Evolutionary conservation across 2,888 invertebrate genomes (phyloP).

Genomic region (Herminia tarsipennalis): DNA sequence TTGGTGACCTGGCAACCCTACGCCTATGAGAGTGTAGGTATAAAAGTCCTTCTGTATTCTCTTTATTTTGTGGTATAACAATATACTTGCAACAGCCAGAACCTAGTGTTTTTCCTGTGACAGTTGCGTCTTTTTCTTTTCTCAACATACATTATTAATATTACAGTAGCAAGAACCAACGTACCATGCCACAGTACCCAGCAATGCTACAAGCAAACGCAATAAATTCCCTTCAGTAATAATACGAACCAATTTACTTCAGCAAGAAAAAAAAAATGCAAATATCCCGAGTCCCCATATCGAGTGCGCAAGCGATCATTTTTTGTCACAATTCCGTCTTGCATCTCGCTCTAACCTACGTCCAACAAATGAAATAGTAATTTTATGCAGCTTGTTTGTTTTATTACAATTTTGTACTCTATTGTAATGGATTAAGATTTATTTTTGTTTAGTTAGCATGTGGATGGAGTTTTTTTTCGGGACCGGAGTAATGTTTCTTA

Average conservation of each 20-base stretch:
- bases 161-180: too few relatives aligned
- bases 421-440: slow-evolving; percentile 8
- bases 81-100: too few relatives aligned
- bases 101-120: too few relatives aligned
- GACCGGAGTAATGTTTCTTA: slow-evolving; percentile 22
- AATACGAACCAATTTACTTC: slow-evolving; percentile 19
- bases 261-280: slow-evolving; percentile 37
- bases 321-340: slow-evolving; percentile 37
- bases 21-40: too few relatives aligned
- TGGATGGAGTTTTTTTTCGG: slow-evolving; percentile 34
- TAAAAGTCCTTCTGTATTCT: too few relatives aligned
- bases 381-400: not conserved
- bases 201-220: too few relatives aligned
- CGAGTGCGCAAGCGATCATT: slow-evolving; percentile 40
- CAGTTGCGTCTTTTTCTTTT: too few relatives aligned
- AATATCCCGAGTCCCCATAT: slow-evolving; percentile 24
- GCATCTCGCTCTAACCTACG: slow-evolving; percentile 12
- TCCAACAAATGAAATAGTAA: slow-evolving; percentile 23
- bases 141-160: too few relatives aligned
- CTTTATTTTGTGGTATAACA: too few relatives aligned
- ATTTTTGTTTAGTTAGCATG: slow-evolving; percentile 23
- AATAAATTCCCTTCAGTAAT: slow-evolving; percentile 8
- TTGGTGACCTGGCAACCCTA: too few relatives aligned
- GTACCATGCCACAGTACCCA: too few relatives aligned
- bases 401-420: not conserved